Base-by-base conservation (phyloP, 2,888 invertebrate species). In the Isoperla grammatica region DNA sequence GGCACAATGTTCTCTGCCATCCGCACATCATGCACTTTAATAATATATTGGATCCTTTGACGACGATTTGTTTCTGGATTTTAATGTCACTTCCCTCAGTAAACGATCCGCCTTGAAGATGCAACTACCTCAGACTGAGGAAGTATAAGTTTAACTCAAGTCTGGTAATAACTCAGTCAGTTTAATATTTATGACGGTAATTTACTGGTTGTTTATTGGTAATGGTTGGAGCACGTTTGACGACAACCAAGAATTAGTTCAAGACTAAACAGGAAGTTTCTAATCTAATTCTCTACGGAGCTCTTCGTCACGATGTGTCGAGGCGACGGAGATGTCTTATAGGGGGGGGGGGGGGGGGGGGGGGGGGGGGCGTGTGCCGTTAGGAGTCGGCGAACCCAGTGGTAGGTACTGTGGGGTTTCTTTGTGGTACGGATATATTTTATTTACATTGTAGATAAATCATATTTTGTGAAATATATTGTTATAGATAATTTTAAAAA, bases 181-280 rank as follows among this genome's bases (percentile, higher is more conserved):
- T 13, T 53, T 37, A 37, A 53, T 53, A 53, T 53, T 53, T 53
- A 53, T 53, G 37, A 19, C 19, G 53, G 39, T 53, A 53, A 53
- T 53, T 53, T 39, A 53, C 53, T 8, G n/a, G 39, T 53, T 39
- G 53, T 53, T 53, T 53, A 53, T 53, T 53, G 19, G 53, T 53
- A 15, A 39, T 50, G 29, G 49, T 53, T 19, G 35, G 53, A 37
- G 19, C 20, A 37, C 37, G 53, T 29, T 29, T 53, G 37, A 53
- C 15, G 39, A 39, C 37, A 39, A 17, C 17, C 17, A 39, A 39
- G 13, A 17, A 37, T 53, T 39, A 37, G 53, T 37, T 20, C 19
- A 53, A 19, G 53, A 53, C 45, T 45, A 45, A 45, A 45, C 53
- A 53, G 53, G 53, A 53, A 39, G 53, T 19, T 53, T 39, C 40